These are phyloP conservation scores for Taphrorychus bicolor DNA, from an alignment of 2,888 invertebrate species.

Conservation along the genomic window DNA sequence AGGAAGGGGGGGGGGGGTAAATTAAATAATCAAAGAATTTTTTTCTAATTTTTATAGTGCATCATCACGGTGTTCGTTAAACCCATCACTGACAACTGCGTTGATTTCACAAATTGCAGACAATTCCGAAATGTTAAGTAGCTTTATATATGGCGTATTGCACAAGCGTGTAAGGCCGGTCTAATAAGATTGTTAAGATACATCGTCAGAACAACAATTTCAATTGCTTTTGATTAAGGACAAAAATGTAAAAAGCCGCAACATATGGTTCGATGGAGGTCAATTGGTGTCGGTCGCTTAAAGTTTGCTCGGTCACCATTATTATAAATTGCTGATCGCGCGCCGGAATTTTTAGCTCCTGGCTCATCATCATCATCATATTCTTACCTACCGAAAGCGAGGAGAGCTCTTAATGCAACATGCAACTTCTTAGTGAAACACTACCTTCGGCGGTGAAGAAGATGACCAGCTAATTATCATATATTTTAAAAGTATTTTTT, in stretches of 20 bases:
- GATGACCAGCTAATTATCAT: conserved; percentile 19
- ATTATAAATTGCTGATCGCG: conserved; percentile 2
- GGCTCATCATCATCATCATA: conserved; percentile 9
- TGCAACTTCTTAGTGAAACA: neutral
- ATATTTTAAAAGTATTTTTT: conserved; percentile 21
- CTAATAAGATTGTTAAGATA: neutral
- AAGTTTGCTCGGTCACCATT: neutral
- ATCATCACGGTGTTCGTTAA: no score
- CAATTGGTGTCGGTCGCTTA: conserved; percentile 27
- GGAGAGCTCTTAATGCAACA: neutral
- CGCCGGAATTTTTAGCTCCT: neutral
- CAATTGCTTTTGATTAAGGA: conserved; percentile 35
- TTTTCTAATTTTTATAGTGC: no score
- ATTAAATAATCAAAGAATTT: no score
- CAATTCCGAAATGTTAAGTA: neutral
- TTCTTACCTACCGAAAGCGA: neutral
- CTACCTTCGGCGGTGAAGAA: neutral
- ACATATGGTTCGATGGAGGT: conserved; percentile 32
- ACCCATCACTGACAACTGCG: neutral
- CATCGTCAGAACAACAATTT: conserved; percentile 16
- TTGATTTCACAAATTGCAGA: neutral
- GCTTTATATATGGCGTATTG: neutral
- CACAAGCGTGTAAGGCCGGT: neutral
- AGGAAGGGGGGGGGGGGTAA: no score
- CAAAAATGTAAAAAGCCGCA: conserved; percentile 24